Conservation (phyloP, 2,113 vertebrate species). For the Benthochromis sp. region DNA sequence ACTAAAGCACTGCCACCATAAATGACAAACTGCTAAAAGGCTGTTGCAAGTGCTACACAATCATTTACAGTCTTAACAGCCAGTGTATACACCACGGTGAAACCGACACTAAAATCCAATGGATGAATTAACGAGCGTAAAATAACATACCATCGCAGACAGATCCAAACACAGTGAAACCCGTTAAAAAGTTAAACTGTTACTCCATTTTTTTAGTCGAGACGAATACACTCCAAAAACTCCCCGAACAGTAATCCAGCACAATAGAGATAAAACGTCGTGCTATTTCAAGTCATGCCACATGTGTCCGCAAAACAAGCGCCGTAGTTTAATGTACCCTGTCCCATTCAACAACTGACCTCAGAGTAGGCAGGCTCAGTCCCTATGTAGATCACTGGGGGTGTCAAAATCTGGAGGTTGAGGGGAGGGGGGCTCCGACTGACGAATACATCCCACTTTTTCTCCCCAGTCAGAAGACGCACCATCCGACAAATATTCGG, state of each 20-base stretch:
- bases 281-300: slow-evolving; percentile 15
- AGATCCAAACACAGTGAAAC: not conserved
- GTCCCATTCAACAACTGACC: slow-evolving; percentile 72
- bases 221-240: slow-evolving; percentile 10
- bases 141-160: slow-evolving; percentile 61
- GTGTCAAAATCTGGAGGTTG: slow-evolving; percentile 52
- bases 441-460: slow-evolving; percentile 61
- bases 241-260: slow-evolving; percentile 46
- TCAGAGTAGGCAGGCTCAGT: slow-evolving; percentile 55
- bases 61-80: not conserved
- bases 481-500: slow-evolving; percentile 42
- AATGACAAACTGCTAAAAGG: not conserved
- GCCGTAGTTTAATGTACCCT: slow-evolving; percentile 39
- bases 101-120: not conserved
- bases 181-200: slow-evolving; percentile 24
- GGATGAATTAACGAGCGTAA: not conserved
- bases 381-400: slow-evolving; percentile 67
- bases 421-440: slow-evolving; percentile 24
- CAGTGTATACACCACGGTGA: no score
- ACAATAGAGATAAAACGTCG: not conserved
- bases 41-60: not conserved
- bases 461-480: slow-evolving; percentile 39
- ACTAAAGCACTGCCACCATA: not conserved
- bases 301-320: slow-evolving; percentile 38
- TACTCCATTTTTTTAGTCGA: slow-evolving; percentile 35